Base-by-base conservation (phyloP, 2,113 vertebrate species). In the Rafetus swinhoei region DNA sequence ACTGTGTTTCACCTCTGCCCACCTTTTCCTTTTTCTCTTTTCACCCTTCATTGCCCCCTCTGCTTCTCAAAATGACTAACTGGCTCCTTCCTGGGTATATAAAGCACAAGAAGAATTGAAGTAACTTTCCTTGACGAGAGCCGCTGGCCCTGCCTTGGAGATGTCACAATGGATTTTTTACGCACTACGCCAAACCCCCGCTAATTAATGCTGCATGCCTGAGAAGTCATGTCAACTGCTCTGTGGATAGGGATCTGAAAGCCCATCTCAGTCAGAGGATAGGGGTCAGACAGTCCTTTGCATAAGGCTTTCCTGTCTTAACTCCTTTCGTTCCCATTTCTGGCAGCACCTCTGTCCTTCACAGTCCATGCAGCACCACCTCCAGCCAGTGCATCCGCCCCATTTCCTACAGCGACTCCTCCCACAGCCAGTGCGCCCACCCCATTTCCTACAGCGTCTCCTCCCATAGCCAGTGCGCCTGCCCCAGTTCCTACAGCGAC, bases 101-200 rank as follows among this genome's bases (percentile, higher is more conserved):
- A 29, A n/a, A 81, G 76, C 77, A 65, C 18, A 87, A 69, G 56
- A 27, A 39, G 72, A 60, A 87, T 84, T 76, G 89, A 91, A 95
- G 69, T 95, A 92, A 95, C 87, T 92, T 83, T 80, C 60, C 88
- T 93, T 93, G 92, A 95, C 82, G 52, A 90, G 65, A 90, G 85
- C 91, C 53, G 54, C 93, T 92, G 89, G 91, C 85, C 72, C 54
- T 81, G 81, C 86, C 56, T 62, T 59, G 52, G 79, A 94, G 76
- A 86, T 92, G 82, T 90, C 85, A 86, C 62, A 80, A 59, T 72
- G 29, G 53, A 93, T 96, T 87, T 84, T 56, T 79, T 50, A 79
- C 29, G 13, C 50, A 45, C 85, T 54, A 74, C 21, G 35, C 39
- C 74, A 87, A 35, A 86, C 79, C 62, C 79, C 81, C 50, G 27